Conservation (phyloP, 2,113 vertebrate species). For the Gavialis gangeticus region DNA sequence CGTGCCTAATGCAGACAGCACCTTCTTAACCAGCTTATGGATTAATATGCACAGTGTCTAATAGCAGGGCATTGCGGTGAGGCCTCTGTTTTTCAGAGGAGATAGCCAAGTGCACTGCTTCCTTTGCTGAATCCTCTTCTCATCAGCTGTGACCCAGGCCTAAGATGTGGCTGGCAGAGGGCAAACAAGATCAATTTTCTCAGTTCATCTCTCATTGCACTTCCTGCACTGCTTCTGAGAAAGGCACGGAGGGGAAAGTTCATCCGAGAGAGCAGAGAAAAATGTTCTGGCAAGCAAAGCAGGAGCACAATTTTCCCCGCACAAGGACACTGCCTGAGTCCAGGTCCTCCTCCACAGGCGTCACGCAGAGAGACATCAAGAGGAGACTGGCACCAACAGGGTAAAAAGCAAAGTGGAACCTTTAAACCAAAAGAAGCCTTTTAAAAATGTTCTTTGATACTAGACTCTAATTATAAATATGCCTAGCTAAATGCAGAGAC, state of each 20-base stretch:
- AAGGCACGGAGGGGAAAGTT: not conserved
- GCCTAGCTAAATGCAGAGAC: not conserved
- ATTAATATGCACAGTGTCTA: not conserved
- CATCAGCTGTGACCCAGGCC: not conserved
- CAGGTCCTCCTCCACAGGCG: not conserved
- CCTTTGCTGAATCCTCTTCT: not conserved
- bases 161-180: not conserved
- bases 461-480: not conserved
- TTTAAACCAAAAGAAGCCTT: not conserved
- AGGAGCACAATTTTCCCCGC: accelerated
- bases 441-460: not conserved
- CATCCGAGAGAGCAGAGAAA: not conserved
- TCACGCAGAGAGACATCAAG: not conserved
- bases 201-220: not conserved
- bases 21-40: not conserved
- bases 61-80: not conserved
- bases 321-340: too few relatives aligned
- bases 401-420: not conserved
- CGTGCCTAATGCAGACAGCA: too few relatives aligned
- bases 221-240: not conserved
- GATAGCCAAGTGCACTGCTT: not conserved
- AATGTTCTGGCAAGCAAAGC: not conserved
- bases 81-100: not conserved
- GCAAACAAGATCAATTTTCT: not conserved
- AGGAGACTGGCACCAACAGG: not conserved